Conservation (phyloP, 2,888 invertebrate genomes). For the Volucella inflata region DNA sequence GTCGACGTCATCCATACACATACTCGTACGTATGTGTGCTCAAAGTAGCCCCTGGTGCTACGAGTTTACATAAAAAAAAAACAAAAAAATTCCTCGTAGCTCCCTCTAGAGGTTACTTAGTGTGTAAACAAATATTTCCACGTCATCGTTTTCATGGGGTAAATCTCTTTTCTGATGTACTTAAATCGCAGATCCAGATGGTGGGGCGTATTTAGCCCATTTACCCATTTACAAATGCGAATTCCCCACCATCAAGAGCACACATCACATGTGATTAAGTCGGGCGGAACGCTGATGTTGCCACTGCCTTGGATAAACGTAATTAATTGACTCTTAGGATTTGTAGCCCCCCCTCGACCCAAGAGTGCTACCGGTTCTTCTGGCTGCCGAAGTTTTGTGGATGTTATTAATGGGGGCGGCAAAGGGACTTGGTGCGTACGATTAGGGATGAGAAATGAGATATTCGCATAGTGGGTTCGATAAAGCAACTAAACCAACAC, state of each 20-base stretch:
- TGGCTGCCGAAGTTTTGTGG: not conserved
- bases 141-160: slow-evolving; percentile 23
- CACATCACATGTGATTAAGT: slow-evolving; percentile 42
- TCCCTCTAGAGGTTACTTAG: not conserved
- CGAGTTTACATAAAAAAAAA: no score
- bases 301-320: slow-evolving; percentile 50
- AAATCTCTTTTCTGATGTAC: not conserved
- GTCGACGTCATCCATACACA: not conserved
- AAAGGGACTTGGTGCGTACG: not conserved
- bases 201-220: not conserved
- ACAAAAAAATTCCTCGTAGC: no score
- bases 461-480: not conserved
- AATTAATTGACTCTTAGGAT: slow-evolving; percentile 63
- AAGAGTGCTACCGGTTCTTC: no score
- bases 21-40: no score
- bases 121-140: slow-evolving; percentile 40
- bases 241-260: slow-evolving; percentile 1
- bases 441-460: slow-evolving; percentile 6
- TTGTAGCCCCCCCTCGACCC: slow-evolving; percentile 33
- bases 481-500: not conserved
- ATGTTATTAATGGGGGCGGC: slow-evolving; percentile 35
- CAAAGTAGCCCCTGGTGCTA: not conserved
- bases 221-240: no score
- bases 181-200: not conserved
- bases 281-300: slow-evolving; percentile 18